Evolutionary conservation across 2,797 vertebrate species (phyloP), one percentile per base, ranked within the genome.

Genomic region (Myiotriccus ornatus): DNA sequence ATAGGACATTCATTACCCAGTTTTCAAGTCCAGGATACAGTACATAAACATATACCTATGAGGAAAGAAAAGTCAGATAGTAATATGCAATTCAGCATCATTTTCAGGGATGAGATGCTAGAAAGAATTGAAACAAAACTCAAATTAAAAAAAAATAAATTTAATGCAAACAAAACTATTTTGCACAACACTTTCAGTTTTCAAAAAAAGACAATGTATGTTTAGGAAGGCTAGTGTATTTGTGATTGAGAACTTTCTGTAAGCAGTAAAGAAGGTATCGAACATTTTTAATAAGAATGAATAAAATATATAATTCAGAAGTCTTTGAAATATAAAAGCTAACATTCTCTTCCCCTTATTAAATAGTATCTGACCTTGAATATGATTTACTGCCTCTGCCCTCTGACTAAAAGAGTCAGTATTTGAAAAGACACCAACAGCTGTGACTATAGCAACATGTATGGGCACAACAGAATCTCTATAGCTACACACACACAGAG

Each of bases 1-100:
- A 28, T 2, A 52, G 10, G 22, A 49, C 3, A 5, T 89, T 56
- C 0, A 0, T 44, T 47, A 35, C 6, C 11, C 23, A 41, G 7
- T 68, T 75, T 64, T 71, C 62, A 73, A 55, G 14, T 46, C 25
- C 46, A 18, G 17, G 27, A 74, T 21, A 77, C 3, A 59, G 22
- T 18, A n/a, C 2, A 7, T 64, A 60, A 21, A 7, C 8, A 43
- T 13, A 56, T 2, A n/a, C 1, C 4, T 63, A 57, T 18, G 25
- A 53, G n/a, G 4, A 37, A 65, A 69, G 73, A 10, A 25, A 52
- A 37, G 10, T 70, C 7, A 44, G 55, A 10, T 3, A 37, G 3
- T 30, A 68, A 68, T 62, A 56, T 35, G 68, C 14, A 49, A 7
- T 55, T 82, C 37, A 60, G 14, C 12, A 41, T 43, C 0, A 41